Conservation (phyloP, 2,888 invertebrate species). For the Apamea monoglypha region DNA sequence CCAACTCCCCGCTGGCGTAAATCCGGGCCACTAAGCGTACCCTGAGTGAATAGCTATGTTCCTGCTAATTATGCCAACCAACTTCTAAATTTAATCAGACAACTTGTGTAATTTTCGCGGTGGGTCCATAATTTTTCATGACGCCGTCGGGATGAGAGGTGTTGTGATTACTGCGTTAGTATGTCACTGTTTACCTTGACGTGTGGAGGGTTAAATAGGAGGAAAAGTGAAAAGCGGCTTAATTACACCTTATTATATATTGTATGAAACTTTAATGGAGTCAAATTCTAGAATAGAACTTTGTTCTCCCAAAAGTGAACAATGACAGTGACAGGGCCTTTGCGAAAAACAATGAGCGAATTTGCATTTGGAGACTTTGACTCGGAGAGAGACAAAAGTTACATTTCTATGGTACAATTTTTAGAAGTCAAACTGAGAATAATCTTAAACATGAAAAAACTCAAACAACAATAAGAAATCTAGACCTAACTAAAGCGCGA, state of each 20-base stretch:
- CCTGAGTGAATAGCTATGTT: conserved; percentile 89
- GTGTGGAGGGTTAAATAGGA: conserved; percentile 55
- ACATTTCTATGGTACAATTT: conserved; percentile 2
- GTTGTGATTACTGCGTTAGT: conserved; percentile 64
- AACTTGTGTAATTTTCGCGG: conserved; percentile 85
- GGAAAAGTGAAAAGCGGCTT: conserved; percentile 57
- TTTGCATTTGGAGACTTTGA: conserved; percentile 49
- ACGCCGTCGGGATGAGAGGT: conserved; percentile 66
- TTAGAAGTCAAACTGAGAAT: conserved; percentile 4
- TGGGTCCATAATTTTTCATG: conserved; percentile 87
- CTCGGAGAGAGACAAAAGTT: conserved; percentile 11
- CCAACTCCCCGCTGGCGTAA: conserved; percentile 68
- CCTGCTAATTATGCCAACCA: conserved; percentile 85
- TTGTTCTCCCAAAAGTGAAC: conserved; percentile 40
- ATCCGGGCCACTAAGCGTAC: conserved; percentile 76
- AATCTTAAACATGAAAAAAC: neutral
- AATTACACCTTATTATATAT: conserved; percentile 52
- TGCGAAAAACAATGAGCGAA: conserved; percentile 55
- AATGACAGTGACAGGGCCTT: conserved; percentile 31
- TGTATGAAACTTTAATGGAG: conserved; percentile 50
- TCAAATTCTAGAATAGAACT: conserved; percentile 42
- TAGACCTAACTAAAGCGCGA: neutral
- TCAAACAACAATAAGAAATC: neutral
- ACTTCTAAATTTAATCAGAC: conserved; percentile 90
- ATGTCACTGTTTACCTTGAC: conserved; percentile 63